Evolutionary conservation across 35 echinoderm and acorn worm species (phyloP).

Genomic region (Stichopus chloronotus): DNA sequence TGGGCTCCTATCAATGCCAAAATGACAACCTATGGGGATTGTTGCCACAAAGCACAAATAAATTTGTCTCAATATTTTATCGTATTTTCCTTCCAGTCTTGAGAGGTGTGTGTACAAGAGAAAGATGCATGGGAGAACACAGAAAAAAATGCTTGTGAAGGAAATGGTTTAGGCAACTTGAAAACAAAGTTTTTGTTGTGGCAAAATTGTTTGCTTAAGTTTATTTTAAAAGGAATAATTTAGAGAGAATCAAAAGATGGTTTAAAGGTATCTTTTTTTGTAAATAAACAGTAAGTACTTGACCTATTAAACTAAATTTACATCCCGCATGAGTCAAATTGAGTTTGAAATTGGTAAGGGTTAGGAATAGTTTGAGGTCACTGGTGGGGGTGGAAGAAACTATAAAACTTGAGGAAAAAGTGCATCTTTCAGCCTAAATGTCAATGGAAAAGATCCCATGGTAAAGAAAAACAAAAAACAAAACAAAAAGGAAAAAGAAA

Average conservation of each 20-base stretch:
- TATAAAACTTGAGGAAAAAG: no score
- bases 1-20: conserved; percentile 32
- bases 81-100: background rate
- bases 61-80: conserved; percentile 32
- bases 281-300: background rate
- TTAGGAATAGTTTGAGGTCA: no score
- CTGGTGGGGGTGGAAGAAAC: no score
- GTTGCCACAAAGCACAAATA: conserved; percentile 28
- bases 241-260: background rate
- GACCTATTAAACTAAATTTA: background rate
- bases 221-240: background rate
- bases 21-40: conserved; percentile 47
- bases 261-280: background rate
- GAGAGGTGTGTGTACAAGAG: no score
- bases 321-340: background rate
- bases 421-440: no score
- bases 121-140: background rate
- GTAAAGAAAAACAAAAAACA: no score
- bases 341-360: background rate
- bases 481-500: no score
- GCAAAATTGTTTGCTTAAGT: background rate
- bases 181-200: background rate
- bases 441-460: no score
- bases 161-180: no score
- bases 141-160: background rate